Evolutionary conservation across 2,888 invertebrate species (phyloP).

Genomic region (Volucella inanis): DNA sequence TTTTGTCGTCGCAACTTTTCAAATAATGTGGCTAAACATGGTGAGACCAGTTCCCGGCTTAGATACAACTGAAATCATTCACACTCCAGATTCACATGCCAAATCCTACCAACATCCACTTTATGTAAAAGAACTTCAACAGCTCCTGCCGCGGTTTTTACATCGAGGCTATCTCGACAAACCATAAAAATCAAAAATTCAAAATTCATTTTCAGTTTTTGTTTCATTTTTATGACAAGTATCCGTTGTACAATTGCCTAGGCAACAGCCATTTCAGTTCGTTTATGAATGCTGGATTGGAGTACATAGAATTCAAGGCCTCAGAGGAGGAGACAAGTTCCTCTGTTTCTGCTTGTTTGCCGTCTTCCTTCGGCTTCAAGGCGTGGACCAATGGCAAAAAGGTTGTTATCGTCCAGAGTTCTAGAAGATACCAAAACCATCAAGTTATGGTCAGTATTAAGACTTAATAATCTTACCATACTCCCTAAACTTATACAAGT

Average conservation of each 20-base stretch:
- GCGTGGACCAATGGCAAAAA: constrained; percentile 44
- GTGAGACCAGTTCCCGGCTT: not conserved
- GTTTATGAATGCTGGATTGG: constrained; percentile 14
- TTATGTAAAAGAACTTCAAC: constrained; percentile 71
- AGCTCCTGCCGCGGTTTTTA: constrained; percentile 74
- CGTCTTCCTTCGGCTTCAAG: not conserved
- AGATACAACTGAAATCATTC: not conserved
- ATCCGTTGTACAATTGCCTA: constrained; percentile 12
- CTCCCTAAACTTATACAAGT: constrained; percentile 34
- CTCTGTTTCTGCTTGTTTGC: not conserved
- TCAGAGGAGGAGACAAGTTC: constrained; percentile 16
- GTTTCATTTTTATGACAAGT: constrained; percentile 9
- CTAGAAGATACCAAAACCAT: constrained; percentile 4
- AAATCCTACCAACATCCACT: constrained; percentile 31
- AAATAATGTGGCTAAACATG: constrained; percentile 8
- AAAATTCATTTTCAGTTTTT: not conserved
- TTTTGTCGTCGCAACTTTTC: not conserved
- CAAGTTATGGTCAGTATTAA: not conserved
- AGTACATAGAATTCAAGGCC: constrained; percentile 5
- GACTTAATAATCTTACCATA: constrained; percentile 14
- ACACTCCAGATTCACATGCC: not conserved
- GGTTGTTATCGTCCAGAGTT: constrained; percentile 39
- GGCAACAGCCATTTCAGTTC: constrained; percentile 33
- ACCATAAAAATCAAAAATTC: not conserved
- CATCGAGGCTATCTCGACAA: constrained; percentile 76